Conservation (phyloP, 2,888 invertebrate species). For the Onchidella celtica region DNA sequence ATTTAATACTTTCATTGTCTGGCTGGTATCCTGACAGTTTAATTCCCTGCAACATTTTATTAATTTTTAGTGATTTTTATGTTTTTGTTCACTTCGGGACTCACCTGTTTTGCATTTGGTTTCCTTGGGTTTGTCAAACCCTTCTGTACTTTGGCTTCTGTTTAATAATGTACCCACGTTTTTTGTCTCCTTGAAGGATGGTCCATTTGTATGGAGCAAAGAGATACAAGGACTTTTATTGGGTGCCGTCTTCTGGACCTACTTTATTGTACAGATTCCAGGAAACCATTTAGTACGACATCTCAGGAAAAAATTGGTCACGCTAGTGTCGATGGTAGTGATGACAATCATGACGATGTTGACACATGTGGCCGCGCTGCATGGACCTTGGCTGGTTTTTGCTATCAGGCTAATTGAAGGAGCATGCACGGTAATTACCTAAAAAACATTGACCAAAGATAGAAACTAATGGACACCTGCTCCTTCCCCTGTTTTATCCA, state of each 20-base stretch:
- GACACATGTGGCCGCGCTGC: constrained; percentile 63
- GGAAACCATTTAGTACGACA: constrained; percentile 62
- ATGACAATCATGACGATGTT: constrained; percentile 60
- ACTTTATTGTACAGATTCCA: constrained; percentile 77
- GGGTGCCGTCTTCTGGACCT: constrained; percentile 83
- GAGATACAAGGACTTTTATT: constrained; percentile 82
- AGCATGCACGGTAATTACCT: constrained; percentile 65
- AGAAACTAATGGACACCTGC: no score
- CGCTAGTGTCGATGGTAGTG: constrained; percentile 66
- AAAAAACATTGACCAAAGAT: no score
- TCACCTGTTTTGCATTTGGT: no score
- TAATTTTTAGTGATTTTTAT: constrained; percentile 2
- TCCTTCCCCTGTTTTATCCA: no score
- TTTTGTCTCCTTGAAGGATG: no score
- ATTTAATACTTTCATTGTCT: no score
- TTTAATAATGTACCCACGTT: no score
- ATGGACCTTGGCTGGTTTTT: constrained; percentile 60
- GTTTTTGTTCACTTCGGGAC: no score
- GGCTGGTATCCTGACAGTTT: no score
- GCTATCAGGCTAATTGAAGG: constrained; percentile 63
- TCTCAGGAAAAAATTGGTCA: constrained; percentile 72
- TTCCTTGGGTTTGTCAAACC: no score
- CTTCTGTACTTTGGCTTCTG: no score
- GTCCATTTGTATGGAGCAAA: constrained; percentile 83
- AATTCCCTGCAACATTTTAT: no score